Evolutionary conservation across 2,113 vertebrate species (phyloP), one percentile per base, ranked within the genome.

Genomic region (Lycaon pictus): DNA sequence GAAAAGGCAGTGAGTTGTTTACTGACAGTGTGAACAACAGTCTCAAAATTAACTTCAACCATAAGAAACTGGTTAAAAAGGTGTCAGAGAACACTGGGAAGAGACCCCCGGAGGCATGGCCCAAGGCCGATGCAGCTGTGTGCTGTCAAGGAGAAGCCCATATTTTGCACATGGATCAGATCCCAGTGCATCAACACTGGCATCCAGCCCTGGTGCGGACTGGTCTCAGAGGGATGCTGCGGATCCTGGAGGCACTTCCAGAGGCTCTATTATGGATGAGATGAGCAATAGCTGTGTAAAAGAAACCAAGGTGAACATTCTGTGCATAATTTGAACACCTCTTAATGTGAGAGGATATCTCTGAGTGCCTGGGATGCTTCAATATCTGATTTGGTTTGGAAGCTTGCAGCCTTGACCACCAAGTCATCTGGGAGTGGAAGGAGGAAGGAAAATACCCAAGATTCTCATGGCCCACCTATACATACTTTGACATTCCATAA

Each of bases 21-120:
- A 82, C 82, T 58, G 94, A 96, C 32, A 96, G 56, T 43, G 91
- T 95, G 95, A 98, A 96, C 88, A 93, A 87, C 93, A 96, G 74
- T 58, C 88, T 98, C 96, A 90, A 97, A 97, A 97, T 90, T 94
- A 89, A 71, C 76, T 77, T 95, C 82, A 32, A 55, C 35, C 67
- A 85, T 77, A 96, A 94, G 95, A 96, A 96, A 97, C 69, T 79
- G 82, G 98, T 98, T 98, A 71, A 93, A 65, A 96, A 97, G 77
- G 84, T 95, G 53, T 96, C 91, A 93, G 96, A 94, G 27, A 96
- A 88, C 4, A 35, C 86, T 92, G 93, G 55, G 87, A 27, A 77
- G 17, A 74, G 23, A 69, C 84, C 93, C 74, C 77, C 25, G 60
- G 94, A 87, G 0, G 6, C 35, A 9, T 0, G 0, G 65, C 53